Conservation (phyloP, 1,140 invertebrate species). For the Drosophila auraria region DNA sequence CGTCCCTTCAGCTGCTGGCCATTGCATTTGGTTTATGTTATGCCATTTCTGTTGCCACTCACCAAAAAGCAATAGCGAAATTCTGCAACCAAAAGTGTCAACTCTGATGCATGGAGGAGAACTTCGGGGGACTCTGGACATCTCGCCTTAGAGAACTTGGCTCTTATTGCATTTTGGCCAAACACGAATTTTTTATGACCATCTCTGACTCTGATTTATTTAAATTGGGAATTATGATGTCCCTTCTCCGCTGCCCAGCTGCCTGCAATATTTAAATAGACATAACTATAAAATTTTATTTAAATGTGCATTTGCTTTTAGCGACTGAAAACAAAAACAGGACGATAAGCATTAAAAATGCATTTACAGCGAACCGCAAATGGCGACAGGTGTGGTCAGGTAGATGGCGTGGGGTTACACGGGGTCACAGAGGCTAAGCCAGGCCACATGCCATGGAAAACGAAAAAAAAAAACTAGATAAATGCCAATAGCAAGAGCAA, state of each 20-base stretch:
- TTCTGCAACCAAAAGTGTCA: slow-evolving; percentile 46
- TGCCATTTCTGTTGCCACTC: slow-evolving; percentile 32
- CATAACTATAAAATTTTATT: slow-evolving; percentile 59
- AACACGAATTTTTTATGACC: slow-evolving; percentile 44
- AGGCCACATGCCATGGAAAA: slow-evolving; percentile 6
- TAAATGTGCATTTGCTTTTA: slow-evolving; percentile 62
- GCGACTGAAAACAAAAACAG: slow-evolving; percentile 21
- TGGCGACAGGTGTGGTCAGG: slow-evolving; percentile 32
- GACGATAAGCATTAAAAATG: slow-evolving; percentile 53
- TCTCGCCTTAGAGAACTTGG: slow-evolving; percentile 39
- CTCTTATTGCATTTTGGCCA: slow-evolving; percentile 51
- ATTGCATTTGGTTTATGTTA: slow-evolving; percentile 46
- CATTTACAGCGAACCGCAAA: slow-evolving; percentile 40
- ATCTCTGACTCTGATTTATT: slow-evolving; percentile 63
- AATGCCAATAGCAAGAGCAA: slow-evolving; percentile 16
- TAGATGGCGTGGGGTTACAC: neutral
- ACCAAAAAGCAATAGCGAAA: slow-evolving; percentile 20
- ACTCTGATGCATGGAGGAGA: slow-evolving; percentile 50
- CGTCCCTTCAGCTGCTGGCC: neutral
- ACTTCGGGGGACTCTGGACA: slow-evolving; percentile 12
- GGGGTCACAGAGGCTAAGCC: slow-evolving; percentile 15
- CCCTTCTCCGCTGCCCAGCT: neutral
- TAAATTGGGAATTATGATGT: slow-evolving; percentile 57
- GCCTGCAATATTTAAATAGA: slow-evolving; percentile 43
- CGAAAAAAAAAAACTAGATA: slow-evolving; percentile 2